phyloP scores from a whole-genome alignment of 2,888 invertebrate species.

The Drosophila aldrichi region DNA sequence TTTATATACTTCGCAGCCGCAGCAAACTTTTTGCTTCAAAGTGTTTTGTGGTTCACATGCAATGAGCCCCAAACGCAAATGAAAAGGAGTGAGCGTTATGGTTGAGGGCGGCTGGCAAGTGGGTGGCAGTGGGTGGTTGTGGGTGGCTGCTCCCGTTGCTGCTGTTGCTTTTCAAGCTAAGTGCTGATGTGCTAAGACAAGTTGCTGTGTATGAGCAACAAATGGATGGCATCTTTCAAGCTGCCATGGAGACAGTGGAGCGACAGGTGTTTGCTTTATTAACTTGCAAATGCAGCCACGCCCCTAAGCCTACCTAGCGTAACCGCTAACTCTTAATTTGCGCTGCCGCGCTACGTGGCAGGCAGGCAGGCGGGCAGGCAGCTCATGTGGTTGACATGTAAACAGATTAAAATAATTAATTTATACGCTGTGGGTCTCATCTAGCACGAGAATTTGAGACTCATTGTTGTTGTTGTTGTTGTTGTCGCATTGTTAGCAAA shows the following conservation, averaged over 20 bases:
- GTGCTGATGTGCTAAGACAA: slow-evolving; percentile 66
- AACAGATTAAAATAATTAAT: slow-evolving; percentile 82
- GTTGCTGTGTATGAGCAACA: slow-evolving; percentile 57
- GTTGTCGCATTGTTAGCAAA: slow-evolving; percentile 43
- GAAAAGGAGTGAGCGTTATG: slow-evolving; percentile 5
- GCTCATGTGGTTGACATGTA: slow-evolving; percentile 61
- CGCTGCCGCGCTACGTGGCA: too few relatives aligned
- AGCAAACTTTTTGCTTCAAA: slow-evolving; percentile 67
- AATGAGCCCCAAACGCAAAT: slow-evolving; percentile 2
- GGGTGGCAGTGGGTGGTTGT: background rate
- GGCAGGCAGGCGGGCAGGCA: background rate
- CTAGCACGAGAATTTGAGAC: slow-evolving; percentile 32
- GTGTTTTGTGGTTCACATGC: slow-evolving; percentile 64
- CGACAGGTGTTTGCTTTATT: slow-evolving; percentile 77
- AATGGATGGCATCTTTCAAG: slow-evolving; percentile 28
- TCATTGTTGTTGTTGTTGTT: slow-evolving; percentile 13
- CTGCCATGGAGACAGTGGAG: slow-evolving; percentile 4
- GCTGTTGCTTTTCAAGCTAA: slow-evolving; percentile 39
- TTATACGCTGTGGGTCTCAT: slow-evolving; percentile 63
- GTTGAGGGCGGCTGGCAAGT: background rate
- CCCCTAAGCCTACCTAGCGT: background rate
- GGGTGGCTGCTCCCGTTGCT: background rate
- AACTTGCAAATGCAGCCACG: slow-evolving; percentile 37
- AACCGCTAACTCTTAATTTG: slow-evolving; percentile 7
- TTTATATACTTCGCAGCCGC: slow-evolving; percentile 31